Base-by-base conservation (phyloP, 2,888 invertebrate genomes). In the Zelleria hepariella region DNA sequence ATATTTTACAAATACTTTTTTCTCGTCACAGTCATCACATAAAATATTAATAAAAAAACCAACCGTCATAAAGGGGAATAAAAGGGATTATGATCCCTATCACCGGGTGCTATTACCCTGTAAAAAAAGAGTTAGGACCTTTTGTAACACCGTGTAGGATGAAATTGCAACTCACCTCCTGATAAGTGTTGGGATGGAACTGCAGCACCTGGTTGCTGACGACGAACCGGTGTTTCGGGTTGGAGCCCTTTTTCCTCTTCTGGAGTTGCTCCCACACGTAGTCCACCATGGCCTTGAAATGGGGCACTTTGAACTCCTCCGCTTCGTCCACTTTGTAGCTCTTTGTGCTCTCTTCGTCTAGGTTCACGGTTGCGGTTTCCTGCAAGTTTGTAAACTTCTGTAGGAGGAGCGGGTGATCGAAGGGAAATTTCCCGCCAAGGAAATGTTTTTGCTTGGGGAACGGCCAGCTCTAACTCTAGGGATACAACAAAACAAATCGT, bases 201-300 rank as follows among this genome's bases (percentile, higher is more conserved):
- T 96, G 93, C 63, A 96, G 76, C 62, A 91, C 89, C 59, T 93
- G 92, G 69, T 91, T 93, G 5, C 92, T 93, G 58, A 93, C 80
- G 49, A 91, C 91, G 61, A 91, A 90, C 70, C 91, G 86, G 63
- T 26, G 26, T 7, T 26, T 26, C 26, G 26, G 26, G 7, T 26
- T 26, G 10, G 83, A 82, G 0, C 89, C 87, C 57, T 91, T 88
- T 68, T 92, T 86, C 27, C 92, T 86, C 63, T 91, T 90, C 66
- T 92, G 90, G 63, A 92, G 89, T 74, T 93, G 92, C 58, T 92
- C 91, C 80, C 93, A 90, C 6, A 96, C 88, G 69, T 95, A 94
- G 60, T 90, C 86, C 58, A 94, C 91, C 72, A 96, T 92, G 23
- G 93, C 91, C 5, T 91, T 87, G 69, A 97, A 97, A 64, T 92